Conservation (phyloP, 1,140 invertebrate species). For the Amphibalanus amphitrite region DNA sequence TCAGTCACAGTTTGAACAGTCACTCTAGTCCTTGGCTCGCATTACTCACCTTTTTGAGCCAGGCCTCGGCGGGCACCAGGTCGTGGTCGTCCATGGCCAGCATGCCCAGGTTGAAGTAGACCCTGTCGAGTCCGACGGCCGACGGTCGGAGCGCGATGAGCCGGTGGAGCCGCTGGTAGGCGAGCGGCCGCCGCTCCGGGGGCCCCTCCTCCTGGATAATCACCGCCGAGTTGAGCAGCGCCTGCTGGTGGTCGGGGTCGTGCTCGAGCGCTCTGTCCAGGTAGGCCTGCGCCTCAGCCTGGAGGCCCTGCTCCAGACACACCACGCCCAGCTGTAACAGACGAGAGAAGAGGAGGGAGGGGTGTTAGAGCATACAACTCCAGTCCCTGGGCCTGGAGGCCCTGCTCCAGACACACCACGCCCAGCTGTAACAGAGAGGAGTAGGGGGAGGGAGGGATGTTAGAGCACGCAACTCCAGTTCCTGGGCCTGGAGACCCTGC, state of each 20-base stretch:
- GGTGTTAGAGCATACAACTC: not conserved
- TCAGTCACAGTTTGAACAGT: too few relatives aligned
- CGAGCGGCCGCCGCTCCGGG: constrained; percentile 58
- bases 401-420: too few relatives aligned
- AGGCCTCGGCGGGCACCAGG: constrained; percentile 65
- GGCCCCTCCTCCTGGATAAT: constrained; percentile 70
- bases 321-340: too few relatives aligned
- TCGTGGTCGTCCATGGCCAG: constrained; percentile 87
- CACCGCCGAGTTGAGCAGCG: constrained; percentile 86
- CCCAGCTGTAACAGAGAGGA: too few relatives aligned
- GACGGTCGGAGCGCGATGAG: constrained; percentile 47
- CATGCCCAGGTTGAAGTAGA: constrained; percentile 90
- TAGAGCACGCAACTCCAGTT: too few relatives aligned
- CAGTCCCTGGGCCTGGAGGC: too few relatives aligned
- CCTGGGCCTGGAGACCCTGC: too few relatives aligned
- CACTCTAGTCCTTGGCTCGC: too few relatives aligned
- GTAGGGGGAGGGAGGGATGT: too few relatives aligned
- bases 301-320: constrained; percentile 40
- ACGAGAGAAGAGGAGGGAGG: too few relatives aligned
- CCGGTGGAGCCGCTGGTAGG: constrained; percentile 57
- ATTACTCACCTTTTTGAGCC: constrained; percentile 74
- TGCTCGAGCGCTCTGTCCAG: constrained; percentile 82
- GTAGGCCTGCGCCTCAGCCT: constrained; percentile 72
- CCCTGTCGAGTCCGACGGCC: constrained; percentile 38
- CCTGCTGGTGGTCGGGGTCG: constrained; percentile 87